A percentile compares a stretch with the other conserved stretches of the same genome.
phyloP scores from a whole-genome alignment of 2,888 invertebrate species.

The Thumatha senex region DNA sequence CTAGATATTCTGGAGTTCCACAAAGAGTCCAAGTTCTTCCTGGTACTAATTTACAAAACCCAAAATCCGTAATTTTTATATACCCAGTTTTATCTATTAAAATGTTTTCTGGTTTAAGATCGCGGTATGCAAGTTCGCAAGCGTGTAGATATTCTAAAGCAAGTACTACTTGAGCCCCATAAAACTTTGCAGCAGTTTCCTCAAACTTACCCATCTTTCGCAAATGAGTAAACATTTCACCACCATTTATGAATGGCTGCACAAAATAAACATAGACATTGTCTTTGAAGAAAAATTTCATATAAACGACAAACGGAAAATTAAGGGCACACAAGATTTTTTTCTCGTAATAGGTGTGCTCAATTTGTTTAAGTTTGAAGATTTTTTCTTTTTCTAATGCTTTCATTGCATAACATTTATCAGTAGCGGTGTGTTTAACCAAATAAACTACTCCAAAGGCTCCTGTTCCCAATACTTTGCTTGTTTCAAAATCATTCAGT shows the following conservation, averaged over 20 bases:
- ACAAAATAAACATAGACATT: conserved; percentile 92
- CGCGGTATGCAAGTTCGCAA: conserved; percentile 93
- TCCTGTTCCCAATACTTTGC: conserved; percentile 92
- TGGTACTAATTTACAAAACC: conserved; percentile 93
- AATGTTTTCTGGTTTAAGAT: conserved; percentile 96
- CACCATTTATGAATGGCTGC: conserved; percentile 92
- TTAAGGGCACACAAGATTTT: conserved; percentile 92
- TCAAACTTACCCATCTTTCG: conserved; percentile 86
- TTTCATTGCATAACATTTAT: conserved; percentile 93
- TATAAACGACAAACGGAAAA: conserved; percentile 94
- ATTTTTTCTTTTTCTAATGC: conserved; percentile 93
- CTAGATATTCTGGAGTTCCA: conserved; percentile 98
- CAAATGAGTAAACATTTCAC: conserved; percentile 93
- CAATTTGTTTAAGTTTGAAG: conserved; percentile 93
- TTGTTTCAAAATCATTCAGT: conserved; percentile 86
- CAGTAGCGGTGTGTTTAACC: conserved; percentile 82
- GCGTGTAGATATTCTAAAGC: conserved; percentile 96
- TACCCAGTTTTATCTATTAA: conserved; percentile 91
- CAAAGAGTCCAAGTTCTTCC: conserved; percentile 95
- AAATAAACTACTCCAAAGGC: conserved; percentile 95
- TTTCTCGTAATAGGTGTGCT: conserved; percentile 95
- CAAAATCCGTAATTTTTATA: conserved; percentile 95
- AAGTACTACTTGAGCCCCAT: conserved; percentile 94
- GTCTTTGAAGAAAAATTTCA: conserved; percentile 94
- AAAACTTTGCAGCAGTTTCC: conserved; percentile 92